These are phyloP conservation scores for Herpetotheres cachinnans DNA, from an alignment of 2,113 vertebrate genomes.

Conservation along the genomic window DNA sequence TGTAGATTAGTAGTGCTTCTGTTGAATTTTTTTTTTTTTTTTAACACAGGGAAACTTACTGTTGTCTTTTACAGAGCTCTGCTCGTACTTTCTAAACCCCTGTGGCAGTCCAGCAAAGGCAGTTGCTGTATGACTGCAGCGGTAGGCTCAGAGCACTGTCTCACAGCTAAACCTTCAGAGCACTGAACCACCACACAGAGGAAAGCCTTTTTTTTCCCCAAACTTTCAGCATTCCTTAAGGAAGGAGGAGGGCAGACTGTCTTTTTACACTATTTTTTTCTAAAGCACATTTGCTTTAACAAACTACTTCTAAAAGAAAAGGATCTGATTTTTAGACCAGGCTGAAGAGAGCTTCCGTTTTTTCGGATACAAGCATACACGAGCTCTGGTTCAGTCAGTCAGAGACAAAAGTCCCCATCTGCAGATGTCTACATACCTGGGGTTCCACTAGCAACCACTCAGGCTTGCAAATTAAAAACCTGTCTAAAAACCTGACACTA, in stretches of 20 bases:
- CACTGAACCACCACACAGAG: background rate
- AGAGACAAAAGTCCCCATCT: background rate
- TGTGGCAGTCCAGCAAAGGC: background rate
- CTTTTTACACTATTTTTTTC: background rate
- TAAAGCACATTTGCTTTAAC: background rate
- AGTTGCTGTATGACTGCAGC: background rate
- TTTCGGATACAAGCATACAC: background rate
- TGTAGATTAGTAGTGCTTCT: constrained; percentile 5
- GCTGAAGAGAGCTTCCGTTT: background rate
- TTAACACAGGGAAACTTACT: background rate
- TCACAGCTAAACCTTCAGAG: background rate
- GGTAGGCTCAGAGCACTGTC: background rate
- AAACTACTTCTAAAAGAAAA: background rate
- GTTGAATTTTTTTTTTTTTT: background rate
- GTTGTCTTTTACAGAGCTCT: background rate
- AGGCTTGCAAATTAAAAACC: constrained; percentile 21
- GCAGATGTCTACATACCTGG: background rate
- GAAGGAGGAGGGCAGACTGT: background rate
- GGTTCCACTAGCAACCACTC: background rate
- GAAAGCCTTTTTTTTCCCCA: background rate
- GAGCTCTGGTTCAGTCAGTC: background rate
- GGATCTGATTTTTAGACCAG: background rate
- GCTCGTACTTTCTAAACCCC: background rate
- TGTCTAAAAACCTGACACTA: constrained; percentile 18
- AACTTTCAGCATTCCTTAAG: background rate